Evolutionary conservation across 1,140 invertebrate species (phyloP).

Genomic region (Drosophila novamexicana): DNA sequence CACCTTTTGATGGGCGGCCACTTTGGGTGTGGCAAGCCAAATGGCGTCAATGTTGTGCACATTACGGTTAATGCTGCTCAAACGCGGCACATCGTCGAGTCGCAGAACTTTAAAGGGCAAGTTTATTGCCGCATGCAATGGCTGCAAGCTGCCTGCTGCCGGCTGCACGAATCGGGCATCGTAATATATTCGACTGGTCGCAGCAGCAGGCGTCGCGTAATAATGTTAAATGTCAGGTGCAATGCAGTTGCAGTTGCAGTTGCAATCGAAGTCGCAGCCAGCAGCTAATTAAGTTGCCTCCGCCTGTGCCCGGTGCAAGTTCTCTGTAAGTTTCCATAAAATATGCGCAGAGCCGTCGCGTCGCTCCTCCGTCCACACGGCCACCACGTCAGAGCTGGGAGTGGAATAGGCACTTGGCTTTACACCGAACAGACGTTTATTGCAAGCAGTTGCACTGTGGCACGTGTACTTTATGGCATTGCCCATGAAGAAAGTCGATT

Average conservation of each 20-base stretch:
- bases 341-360: conserved; percentile 19
- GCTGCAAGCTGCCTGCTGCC: conserved; percentile 34
- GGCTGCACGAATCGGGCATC: conserved; percentile 10
- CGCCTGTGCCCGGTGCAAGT: background rate
- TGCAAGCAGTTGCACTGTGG: conserved; percentile 28
- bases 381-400: background rate
- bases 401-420: conserved; percentile 7
- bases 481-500: conserved; percentile 57
- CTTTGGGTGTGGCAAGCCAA: conserved; percentile 40
- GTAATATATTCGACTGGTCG: conserved; percentile 45
- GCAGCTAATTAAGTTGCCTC: conserved; percentile 53
- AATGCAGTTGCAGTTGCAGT: conserved; percentile 55
- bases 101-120: conserved; percentile 56
- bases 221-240: conserved; percentile 81
- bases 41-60: conserved; percentile 73
- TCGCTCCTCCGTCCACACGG: background rate
- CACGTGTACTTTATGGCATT: conserved; percentile 69
- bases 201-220: conserved; percentile 63
- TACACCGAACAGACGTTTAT: conserved; percentile 19
- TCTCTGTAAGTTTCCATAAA: conserved; percentile 25
- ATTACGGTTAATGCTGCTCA: conserved; percentile 71
- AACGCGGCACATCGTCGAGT: conserved; percentile 34
- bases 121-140: conserved; percentile 54
- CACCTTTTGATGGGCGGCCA: conserved; percentile 13
- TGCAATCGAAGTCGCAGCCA: conserved; percentile 42